These are phyloP conservation scores for Amphiprion percula DNA, from an alignment of 2,113 vertebrate species.

Conservation along the genomic window DNA sequence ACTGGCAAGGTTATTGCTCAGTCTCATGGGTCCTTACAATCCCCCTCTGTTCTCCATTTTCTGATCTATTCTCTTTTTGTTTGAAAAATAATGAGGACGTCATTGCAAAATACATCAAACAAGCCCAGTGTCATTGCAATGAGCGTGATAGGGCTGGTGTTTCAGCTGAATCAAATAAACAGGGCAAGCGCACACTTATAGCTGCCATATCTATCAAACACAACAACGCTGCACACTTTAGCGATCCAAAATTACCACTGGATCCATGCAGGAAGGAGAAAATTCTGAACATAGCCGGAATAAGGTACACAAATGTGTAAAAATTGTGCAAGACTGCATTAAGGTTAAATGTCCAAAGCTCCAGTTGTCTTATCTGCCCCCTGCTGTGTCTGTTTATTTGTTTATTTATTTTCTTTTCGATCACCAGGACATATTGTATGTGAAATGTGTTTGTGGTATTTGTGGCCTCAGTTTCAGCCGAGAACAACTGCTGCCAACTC, in stretches of 20 bases:
- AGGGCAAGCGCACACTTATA: slow-evolving; percentile 14
- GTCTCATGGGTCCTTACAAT: slow-evolving; percentile 61
- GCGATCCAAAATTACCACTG: background rate
- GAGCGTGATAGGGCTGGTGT: slow-evolving; percentile 8
- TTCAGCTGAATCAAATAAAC: slow-evolving; percentile 35
- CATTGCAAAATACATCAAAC: slow-evolving; percentile 64
- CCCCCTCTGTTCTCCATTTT: slow-evolving; percentile 52
- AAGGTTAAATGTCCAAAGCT: background rate
- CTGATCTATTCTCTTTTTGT: slow-evolving; percentile 55
- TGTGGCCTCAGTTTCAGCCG: slow-evolving; percentile 36
- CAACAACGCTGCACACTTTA: background rate
- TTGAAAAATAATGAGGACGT: slow-evolving; percentile 77
- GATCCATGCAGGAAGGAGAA: background rate
- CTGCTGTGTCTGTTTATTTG: background rate
- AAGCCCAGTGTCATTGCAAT: slow-evolving; percentile 25
- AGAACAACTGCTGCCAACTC: slow-evolving; percentile 49
- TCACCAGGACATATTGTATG: slow-evolving; percentile 20
- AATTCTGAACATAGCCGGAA: background rate
- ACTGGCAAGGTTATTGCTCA: slow-evolving; percentile 79
- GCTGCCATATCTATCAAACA: slow-evolving; percentile 10
- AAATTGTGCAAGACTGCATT: background rate
- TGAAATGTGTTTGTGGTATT: slow-evolving; percentile 40
- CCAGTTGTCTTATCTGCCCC: background rate
- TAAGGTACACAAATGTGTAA: background rate
- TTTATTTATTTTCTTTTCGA: background rate